phyloP scores from a whole-genome alignment of 2,113 vertebrate genomes.

The Megaleporinus macrocephalus region DNA sequence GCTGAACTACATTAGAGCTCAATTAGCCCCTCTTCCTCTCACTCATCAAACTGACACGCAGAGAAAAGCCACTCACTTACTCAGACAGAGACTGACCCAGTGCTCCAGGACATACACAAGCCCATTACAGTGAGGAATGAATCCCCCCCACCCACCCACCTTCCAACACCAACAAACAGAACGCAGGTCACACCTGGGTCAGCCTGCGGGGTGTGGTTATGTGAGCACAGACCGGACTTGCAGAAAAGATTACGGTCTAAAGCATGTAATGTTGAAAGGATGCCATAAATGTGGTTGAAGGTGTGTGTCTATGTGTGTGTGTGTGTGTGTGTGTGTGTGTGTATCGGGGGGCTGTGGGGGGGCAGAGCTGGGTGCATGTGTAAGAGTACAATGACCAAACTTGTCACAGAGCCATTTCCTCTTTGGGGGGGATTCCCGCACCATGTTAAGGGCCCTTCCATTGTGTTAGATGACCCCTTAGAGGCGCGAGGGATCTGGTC shows the following conservation, averaged over 20 bases:
- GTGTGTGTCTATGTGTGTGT: neutral
- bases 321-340: neutral
- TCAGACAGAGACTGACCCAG: slow-evolving; percentile 5
- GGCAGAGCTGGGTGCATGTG: too few species aligned
- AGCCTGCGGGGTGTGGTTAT: neutral
- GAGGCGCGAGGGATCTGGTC: too few species aligned
- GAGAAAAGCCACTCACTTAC: slow-evolving; percentile 74
- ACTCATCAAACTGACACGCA: slow-evolving; percentile 91
- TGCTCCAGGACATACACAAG: slow-evolving; percentile 56
- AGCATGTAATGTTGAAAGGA: neutral
- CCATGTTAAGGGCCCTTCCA: neutral
- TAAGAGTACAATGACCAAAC: neutral
- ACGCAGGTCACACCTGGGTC: neutral
- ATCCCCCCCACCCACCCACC: neutral
- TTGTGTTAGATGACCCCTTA: neutral
- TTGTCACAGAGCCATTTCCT: neutral
- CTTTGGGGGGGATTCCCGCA: neutral
- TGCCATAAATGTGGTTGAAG: too few species aligned
- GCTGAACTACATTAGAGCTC: slow-evolving; percentile 90
- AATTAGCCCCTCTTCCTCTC: slow-evolving; percentile 88
- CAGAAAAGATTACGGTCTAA: neutral
- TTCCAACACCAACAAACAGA: too few species aligned
- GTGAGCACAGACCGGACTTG: neutral
- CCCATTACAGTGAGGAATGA: slow-evolving; percentile 72
- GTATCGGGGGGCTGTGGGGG: too few species aligned